Percentiles rank a stretch among this genome's conserved stretches.
Evolutionary conservation across 2,113 vertebrate genomes (phyloP).

Genomic region (Thryonomys swinderianus): DNA sequence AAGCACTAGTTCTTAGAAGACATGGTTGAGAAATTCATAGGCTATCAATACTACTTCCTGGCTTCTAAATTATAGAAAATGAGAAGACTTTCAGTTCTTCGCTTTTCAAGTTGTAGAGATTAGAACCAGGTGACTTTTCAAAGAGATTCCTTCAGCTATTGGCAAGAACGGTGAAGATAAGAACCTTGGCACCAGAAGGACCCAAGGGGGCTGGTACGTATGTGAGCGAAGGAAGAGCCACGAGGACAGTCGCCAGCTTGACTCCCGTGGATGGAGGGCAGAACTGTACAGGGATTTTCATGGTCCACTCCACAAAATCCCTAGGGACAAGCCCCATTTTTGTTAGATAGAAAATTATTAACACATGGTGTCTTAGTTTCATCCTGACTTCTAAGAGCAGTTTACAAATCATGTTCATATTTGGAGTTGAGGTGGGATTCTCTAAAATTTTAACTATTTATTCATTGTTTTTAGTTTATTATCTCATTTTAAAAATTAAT

Average conservation of each 20-base stretch:
- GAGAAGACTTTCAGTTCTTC: neutral
- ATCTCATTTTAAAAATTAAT: neutral
- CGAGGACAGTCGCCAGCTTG: neutral
- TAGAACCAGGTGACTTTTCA: neutral
- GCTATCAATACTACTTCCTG: neutral
- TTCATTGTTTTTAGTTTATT: slow-evolving; percentile 10
- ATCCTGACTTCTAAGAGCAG: neutral
- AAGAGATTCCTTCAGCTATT: slow-evolving; percentile 37
- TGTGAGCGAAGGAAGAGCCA: neutral
- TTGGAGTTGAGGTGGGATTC: neutral
- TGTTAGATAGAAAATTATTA: neutral
- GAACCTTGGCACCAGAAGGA: neutral
- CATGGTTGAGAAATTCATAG: neutral
- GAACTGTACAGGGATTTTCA: neutral
- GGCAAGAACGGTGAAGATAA: neutral
- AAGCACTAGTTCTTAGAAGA: neutral
- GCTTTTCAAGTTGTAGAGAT: slow-evolving; percentile 14
- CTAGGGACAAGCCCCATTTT: neutral
- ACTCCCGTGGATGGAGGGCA: neutral
- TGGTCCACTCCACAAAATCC: neutral
- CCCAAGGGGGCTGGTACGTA: neutral
- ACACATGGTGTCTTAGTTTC: neutral
- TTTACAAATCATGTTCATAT: neutral
- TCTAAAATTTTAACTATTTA: neutral
- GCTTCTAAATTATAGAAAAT: neutral